These are phyloP conservation scores for Oscheius myriophilus DNA, from an alignment of 2,888 invertebrate species.

Conservation along the genomic window DNA sequence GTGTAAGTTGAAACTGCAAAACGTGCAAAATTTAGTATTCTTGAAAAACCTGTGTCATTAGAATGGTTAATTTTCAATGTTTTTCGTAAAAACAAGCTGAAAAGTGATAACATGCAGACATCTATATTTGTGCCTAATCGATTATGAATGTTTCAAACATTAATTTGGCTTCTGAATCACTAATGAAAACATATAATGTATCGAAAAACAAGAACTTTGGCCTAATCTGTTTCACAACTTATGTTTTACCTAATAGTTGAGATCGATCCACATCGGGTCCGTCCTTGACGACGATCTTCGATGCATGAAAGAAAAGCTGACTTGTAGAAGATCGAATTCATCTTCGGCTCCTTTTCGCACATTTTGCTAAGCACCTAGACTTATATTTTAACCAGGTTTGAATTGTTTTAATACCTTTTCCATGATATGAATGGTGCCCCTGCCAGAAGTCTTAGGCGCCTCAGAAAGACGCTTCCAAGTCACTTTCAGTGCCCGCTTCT, in stretches of 20 bases:
- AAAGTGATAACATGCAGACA: too few relatives aligned
- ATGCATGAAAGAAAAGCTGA: constrained; percentile 65
- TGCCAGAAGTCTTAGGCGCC: constrained; percentile 63
- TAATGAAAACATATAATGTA: too few relatives aligned
- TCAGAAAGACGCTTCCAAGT: constrained; percentile 66
- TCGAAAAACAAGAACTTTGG: too few relatives aligned
- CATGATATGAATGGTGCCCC: constrained; percentile 66
- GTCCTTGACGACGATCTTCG: constrained; percentile 49
- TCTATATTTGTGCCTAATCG: too few relatives aligned
- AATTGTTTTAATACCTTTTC: constrained; percentile 55
- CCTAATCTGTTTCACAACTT: too few relatives aligned
- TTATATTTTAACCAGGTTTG: neutral
- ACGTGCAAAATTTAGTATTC: too few relatives aligned
- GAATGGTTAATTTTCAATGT: too few relatives aligned
- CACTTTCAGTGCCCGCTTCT: constrained; percentile 62
- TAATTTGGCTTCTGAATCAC: too few relatives aligned
- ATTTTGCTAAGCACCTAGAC: constrained; percentile 56
- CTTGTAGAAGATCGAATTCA: constrained; percentile 61
- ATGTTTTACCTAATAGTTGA: constrained; percentile 32
- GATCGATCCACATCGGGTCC: constrained; percentile 23
- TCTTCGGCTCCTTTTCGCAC: constrained; percentile 50
- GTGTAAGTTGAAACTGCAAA: too few relatives aligned
- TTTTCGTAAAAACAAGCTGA: too few relatives aligned
- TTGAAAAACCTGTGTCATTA: too few relatives aligned
- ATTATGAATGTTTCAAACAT: too few relatives aligned